Evolutionary conservation across 2,888 invertebrate genomes (phyloP), one percentile per base, ranked within the genome.

Genomic region (Diadromus collaris): DNA sequence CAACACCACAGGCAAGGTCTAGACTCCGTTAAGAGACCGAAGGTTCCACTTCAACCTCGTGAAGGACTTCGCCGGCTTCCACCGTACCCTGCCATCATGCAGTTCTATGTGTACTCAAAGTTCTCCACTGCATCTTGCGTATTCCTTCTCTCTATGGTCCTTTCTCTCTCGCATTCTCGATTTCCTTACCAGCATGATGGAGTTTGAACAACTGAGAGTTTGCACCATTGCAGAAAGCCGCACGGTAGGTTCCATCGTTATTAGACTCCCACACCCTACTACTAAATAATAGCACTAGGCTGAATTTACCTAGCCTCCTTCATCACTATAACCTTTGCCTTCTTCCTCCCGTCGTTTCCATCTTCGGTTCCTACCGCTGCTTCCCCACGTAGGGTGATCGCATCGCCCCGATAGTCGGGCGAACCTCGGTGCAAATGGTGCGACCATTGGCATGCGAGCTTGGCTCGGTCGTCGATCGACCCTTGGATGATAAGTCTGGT

Each of bases 211-310:
- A 64, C 34, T 21, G 58, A 67, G 51, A 69, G 29, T 79, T 61
- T 51, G 41, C 69, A 73, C 60, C 68, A 34, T 21, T 48, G 24
- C 64, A 27, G 67, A 72, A 65, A 71, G 71, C 82, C 78, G 48
- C 74, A 61, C 51, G 67, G 67, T 54, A 61, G 63, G 54, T 63
- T 63, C 61, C 44, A 51, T 63, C 61, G 61, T 32, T 68, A 69
- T 75, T 69, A 69, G 54, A 63, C 75, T 51, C 44, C 63, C 16
- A 51, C 44, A 61, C 79, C 84, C 81, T 82, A 73, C 84, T 81
- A 81, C 83, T 88, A 87, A 88, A 88, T 86, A 87, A 88, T 85
- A 82, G 82, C 44, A 69, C 75, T 81, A 81, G 83, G 81, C 83
- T 82, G 82, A 84, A 86, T 88, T 86, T 84, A 85, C 85, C 85